phyloP scores from a whole-genome alignment of 1,140 invertebrate genomes.

The Ceratosolen solmsi region DNA sequence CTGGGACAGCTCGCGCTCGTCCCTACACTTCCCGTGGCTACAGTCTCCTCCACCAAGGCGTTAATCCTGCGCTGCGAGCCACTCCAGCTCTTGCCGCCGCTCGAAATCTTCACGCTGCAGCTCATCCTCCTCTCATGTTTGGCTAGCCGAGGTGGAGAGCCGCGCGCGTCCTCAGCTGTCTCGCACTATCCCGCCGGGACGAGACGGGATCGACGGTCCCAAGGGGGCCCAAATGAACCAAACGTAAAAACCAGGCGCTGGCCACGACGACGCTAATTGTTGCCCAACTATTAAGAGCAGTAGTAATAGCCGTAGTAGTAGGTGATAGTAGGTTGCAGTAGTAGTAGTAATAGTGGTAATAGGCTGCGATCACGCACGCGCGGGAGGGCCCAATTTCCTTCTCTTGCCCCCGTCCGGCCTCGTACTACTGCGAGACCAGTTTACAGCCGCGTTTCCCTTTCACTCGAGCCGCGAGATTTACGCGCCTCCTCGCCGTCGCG shows the following conservation, averaged over 20 bases:
- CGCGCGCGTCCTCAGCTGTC: too few relatives aligned
- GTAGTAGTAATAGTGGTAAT: too few relatives aligned
- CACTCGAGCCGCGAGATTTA: conserved; percentile 25
- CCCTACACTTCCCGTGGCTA: background rate
- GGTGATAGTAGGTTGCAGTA: too few relatives aligned
- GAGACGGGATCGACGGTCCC: background rate
- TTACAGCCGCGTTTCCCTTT: conserved; percentile 34
- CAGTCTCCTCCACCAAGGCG: conserved; percentile 67
- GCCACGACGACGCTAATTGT: too few relatives aligned
- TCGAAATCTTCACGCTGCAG: conserved; percentile 70
- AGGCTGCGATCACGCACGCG: background rate
- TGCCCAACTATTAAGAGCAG: too few relatives aligned
- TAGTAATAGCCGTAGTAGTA: too few relatives aligned
- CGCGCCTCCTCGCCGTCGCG: conserved; percentile 21
- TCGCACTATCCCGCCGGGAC: too few relatives aligned
- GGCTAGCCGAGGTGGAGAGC: background rate
- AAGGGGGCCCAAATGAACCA: background rate
- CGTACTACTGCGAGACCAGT: background rate
- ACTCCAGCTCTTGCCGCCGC: conserved; percentile 64
- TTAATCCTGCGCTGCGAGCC: conserved; percentile 68
- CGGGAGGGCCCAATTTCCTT: background rate
- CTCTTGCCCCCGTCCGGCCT: background rate
- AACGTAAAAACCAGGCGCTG: background rate
- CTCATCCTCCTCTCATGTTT: conserved; percentile 60
- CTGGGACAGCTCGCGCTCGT: conserved; percentile 46